Base-by-base conservation (phyloP, 2,797 vertebrate species). In the Sarcoramphus papa region DNA sequence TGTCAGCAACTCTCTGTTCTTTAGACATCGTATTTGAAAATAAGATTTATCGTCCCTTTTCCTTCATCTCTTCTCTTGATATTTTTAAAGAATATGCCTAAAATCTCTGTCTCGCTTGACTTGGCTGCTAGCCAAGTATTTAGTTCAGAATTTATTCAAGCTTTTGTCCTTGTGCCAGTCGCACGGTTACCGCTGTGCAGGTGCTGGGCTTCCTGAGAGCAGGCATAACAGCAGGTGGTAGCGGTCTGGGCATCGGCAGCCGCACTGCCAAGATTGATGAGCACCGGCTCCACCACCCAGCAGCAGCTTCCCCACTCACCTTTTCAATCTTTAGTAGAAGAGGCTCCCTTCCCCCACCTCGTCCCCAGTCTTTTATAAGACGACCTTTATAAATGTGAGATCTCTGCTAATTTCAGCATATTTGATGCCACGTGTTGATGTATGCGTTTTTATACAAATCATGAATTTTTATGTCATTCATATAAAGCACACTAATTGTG, bases 401-500 rank as follows among this genome's bases (percentile, higher is more conserved):
- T 47, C 23, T 56, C 27, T 30, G 24, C 67, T 24, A 10, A 50
- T 59, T 28, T 53, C 33, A 2, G 1, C 6, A 0, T 25, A 6
- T 40, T 30, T 24, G 57, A 20, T 69, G 22, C 28, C 20, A 1
- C 3, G 33, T 43, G 43, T 43, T 28, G 31, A 43, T 22, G 35
- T 24, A 12, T 43, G 4, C 7, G 0, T 40, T 80, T 75, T 43
- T 47, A 22, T 21, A 41, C 47, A 24, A 40, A 7, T 57, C 2
- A 2, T n/a, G 53, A 56, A 20, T 37, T 78, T 31, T 37, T 22
- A 6, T 33, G 30, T 60, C 14, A 6, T 65, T 60, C 8, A 2
- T 31, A 15, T 18, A 51, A 51, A 83, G n/a, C 41, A 18, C 2
- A 0, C 12, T 9, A 2, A 7, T 43, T 35, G 33, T 28, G 35